Evolutionary conservation across 1,140 invertebrate genomes (phyloP).

Genomic region (Cheumatopsyche charites): DNA sequence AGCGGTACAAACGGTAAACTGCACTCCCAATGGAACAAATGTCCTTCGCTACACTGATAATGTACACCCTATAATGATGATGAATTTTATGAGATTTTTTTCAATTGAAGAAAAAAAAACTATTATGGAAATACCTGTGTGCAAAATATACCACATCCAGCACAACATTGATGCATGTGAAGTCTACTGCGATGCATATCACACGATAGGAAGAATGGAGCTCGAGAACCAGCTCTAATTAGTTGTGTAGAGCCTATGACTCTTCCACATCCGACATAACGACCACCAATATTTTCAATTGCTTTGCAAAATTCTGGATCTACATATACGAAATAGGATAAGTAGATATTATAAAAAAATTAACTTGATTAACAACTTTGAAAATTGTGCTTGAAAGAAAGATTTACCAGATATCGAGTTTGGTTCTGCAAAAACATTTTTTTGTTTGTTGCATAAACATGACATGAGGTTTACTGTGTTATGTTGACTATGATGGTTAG

Average conservation of each 20-base stretch:
- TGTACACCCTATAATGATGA: constrained; percentile 68
- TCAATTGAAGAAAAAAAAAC: neutral
- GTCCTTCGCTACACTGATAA: constrained; percentile 71
- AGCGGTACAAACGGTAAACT: constrained; percentile 57
- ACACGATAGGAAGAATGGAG: constrained; percentile 87
- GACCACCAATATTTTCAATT: constrained; percentile 79
- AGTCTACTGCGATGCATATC: constrained; percentile 79
- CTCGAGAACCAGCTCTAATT: constrained; percentile 75
- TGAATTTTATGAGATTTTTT: neutral
- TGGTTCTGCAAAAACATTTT: constrained; percentile 41
- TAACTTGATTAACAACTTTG: too few relatives aligned
- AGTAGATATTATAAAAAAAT: neutral
- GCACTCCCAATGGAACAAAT: constrained; percentile 78
- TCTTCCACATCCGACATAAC: constrained; percentile 78
- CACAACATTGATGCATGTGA: constrained; percentile 84
- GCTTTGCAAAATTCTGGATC: constrained; percentile 66
- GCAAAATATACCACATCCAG: constrained; percentile 89
- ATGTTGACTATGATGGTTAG: neutral
- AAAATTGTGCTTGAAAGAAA: constrained; percentile 7
- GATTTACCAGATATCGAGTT: constrained; percentile 35
- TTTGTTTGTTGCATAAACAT: constrained; percentile 38
- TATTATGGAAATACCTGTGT: constrained; percentile 70
- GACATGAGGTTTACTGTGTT: constrained; percentile 16
- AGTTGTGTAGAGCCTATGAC: constrained; percentile 66
- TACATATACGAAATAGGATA: constrained; percentile 35